A percentile compares a stretch with the other conserved stretches of the same genome.
Conservation (phyloP, 2,888 invertebrate species). For the Drosophila falleni region DNA sequence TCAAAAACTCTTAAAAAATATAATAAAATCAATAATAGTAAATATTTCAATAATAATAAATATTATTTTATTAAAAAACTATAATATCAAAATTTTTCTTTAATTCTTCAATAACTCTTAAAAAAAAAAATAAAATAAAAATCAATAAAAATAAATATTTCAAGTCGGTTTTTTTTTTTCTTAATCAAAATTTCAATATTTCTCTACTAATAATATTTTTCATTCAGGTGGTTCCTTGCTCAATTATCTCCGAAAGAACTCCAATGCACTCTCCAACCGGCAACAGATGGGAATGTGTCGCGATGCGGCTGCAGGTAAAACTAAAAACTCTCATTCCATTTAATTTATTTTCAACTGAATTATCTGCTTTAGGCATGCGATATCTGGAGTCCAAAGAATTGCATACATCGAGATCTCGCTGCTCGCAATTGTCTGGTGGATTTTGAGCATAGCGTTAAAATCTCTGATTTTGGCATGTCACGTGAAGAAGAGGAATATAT, state of each 20-base stretch:
- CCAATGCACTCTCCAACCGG: constrained; percentile 88
- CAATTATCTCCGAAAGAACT: constrained; percentile 93
- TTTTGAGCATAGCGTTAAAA: constrained; percentile 95
- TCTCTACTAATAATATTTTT: background rate
- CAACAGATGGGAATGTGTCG: constrained; percentile 95
- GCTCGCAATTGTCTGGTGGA: constrained; percentile 94
- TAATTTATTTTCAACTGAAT: background rate
- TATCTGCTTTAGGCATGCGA: constrained; percentile 88
- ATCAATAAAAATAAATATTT: too few species aligned
- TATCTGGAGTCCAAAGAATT: constrained; percentile 98
- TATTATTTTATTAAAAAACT: too few species aligned
- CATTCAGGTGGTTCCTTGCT: constrained; percentile 93
- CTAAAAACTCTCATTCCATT: fast-evolving
- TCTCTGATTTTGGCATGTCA: constrained; percentile 99
- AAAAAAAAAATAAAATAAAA: too few species aligned
- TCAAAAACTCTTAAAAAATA: too few species aligned
- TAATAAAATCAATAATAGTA: too few species aligned
- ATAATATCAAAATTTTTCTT: too few species aligned
- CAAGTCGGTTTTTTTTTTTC: too few species aligned
- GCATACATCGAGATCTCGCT: constrained; percentile 97
- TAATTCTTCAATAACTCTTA: too few species aligned
- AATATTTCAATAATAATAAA: too few species aligned
- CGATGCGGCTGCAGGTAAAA: constrained; percentile 93
- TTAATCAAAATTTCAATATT: too few species aligned
- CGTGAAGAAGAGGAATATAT: constrained; percentile 98